Base-by-base conservation (phyloP, 2,797 vertebrate genomes). In the Cryptoblepharus egeriae region DNA sequence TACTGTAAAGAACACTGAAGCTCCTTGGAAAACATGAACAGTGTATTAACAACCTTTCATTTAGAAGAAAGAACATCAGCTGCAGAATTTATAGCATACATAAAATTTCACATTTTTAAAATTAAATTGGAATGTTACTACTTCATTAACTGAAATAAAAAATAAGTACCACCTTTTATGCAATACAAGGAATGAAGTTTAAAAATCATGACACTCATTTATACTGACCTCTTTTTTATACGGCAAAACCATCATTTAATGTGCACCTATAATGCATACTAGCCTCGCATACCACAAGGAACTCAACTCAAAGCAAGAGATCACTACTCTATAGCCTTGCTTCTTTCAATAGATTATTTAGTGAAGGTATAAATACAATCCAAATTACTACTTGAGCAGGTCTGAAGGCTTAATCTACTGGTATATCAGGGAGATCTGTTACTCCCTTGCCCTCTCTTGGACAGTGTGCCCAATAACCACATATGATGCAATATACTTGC, bases 41-140 rank as follows among this genome's bases (percentile, higher is more conserved):
- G 39, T 12, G 60, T 39, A 58, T 81, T 75, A 75, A 65, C 35
- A 52, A 57, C 55, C 61, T 26, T 49, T 75, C 71, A 81, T 75
- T 67, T 75, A 67, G 63, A 67, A 81, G 63, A 67, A 81, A 45
- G 67, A 32, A 81, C 35, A 61, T 75, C 61, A 67, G 49, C 49
- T 75, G 32, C 61, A 81, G 26, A 81, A 75, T 81, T 81, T 81
- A 75, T 81, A 81, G 71, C 26, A 18, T 42, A 67, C 49, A 81
- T 81, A 75, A 81, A 75, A 20, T 65, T 74, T 80, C 61, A 74
- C 79, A 74, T 81, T 81, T 74, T 74, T 60, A 39, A 81, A 81
- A 81, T 75, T 81, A 75, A 81, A 81, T 67, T 81, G 80, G 71
- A 81, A 81, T 65, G 80, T 75, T 81, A 81, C 67, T 81, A 81